A percentile compares a stretch with the other conserved stretches of the same genome.
These are phyloP conservation scores for Drosophila subpulchrella DNA, from an alignment of 1,140 invertebrate species.

Conservation along the genomic window DNA sequence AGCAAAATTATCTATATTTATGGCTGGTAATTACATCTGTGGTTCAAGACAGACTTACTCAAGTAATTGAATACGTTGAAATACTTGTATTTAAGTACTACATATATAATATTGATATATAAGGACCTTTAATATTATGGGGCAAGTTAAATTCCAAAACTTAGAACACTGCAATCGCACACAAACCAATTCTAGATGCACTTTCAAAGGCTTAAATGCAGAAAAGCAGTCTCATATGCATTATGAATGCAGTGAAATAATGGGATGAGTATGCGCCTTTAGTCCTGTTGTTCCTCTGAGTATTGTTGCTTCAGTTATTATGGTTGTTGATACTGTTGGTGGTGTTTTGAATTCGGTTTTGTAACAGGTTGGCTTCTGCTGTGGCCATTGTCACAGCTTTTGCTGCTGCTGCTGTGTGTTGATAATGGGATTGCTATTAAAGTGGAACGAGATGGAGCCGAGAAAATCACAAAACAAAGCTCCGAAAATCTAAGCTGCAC, in stretches of 20 bases:
- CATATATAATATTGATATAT: not conserved
- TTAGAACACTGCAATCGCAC: not conserved
- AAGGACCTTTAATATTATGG: not conserved
- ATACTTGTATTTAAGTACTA: not conserved
- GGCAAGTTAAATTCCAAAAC: not conserved
- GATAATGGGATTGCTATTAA: conserved; percentile 62
- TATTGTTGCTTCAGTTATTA: not conserved
- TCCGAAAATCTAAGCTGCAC: conserved; percentile 11
- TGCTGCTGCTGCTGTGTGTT: conserved; percentile 24
- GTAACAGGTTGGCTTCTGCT: conserved; percentile 16
- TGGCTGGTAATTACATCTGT: conserved; percentile 3
- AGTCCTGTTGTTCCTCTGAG: not conserved
- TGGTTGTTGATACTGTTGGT: not conserved
- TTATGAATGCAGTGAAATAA: conserved; percentile 23
- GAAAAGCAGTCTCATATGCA: not conserved
- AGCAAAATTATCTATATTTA: not conserved
- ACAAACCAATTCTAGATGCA: not conserved
- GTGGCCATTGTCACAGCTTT: conserved; percentile 23
- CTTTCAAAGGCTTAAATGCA: not conserved
- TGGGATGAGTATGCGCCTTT: not conserved
- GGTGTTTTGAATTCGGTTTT: conserved; percentile 4
- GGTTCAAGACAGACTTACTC: not conserved
- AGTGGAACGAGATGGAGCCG: conserved; percentile 22
- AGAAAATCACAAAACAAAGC: conserved; percentile 10
- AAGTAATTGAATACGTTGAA: not conserved